phyloP scores from a whole-genome alignment of 2,113 vertebrate species.

The Fregata magnificens region DNA sequence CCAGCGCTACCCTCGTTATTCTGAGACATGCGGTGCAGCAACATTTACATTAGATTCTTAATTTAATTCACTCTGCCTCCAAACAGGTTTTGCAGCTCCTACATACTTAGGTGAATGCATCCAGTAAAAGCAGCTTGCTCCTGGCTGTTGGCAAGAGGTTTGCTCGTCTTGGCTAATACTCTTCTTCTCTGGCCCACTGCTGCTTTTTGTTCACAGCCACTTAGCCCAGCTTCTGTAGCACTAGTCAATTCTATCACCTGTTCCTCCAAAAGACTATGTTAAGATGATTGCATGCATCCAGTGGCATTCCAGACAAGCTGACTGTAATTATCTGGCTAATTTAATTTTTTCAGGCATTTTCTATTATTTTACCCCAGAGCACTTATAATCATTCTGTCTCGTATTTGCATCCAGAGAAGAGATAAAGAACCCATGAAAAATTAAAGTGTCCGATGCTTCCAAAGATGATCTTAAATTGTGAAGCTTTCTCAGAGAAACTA shows the following conservation, averaged over 20 bases:
- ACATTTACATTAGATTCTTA: background rate
- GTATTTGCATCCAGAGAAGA: background rate
- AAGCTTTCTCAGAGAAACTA: background rate
- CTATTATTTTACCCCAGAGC: background rate
- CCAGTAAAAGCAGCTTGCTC: background rate
- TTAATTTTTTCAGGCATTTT: background rate
- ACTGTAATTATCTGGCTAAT: background rate
- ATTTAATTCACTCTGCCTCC: background rate
- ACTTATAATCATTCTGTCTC: background rate
- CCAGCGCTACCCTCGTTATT: background rate
- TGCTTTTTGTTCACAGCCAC: background rate
- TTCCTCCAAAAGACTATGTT: background rate
- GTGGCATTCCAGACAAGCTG: background rate
- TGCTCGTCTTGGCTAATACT: background rate
- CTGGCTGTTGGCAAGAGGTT: background rate
- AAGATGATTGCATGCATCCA: background rate
- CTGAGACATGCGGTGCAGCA: background rate
- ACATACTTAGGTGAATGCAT: background rate
- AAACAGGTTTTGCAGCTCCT: background rate
- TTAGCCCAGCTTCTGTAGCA: background rate
- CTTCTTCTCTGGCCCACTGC: background rate
- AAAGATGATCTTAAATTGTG: background rate
- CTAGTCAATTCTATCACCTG: background rate
- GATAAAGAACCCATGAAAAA: background rate
- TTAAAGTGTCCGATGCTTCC: background rate